Conservation (phyloP, 2,113 vertebrate genomes). For the Campylorhamphus procurvoides region DNA sequence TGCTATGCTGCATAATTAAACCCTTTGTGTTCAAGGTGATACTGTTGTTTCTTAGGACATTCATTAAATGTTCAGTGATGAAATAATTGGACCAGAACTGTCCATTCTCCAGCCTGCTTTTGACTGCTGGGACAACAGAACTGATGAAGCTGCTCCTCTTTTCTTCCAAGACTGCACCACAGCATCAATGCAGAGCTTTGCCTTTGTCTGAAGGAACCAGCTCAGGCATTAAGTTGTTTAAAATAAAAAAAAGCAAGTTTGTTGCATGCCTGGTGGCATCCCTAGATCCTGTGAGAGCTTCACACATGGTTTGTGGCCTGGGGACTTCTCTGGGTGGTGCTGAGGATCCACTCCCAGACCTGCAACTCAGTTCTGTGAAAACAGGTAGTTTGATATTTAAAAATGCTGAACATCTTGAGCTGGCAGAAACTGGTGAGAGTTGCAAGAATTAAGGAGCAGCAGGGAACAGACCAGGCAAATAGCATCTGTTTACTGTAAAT, state of each 20-base stretch:
- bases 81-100: background rate
- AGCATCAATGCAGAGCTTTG: background rate
- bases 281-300: background rate
- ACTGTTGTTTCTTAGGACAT: background rate
- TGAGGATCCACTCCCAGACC: background rate
- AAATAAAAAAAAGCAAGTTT: background rate
- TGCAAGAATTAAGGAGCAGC: background rate
- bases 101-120: background rate
- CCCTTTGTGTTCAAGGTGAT: conserved; percentile 51
- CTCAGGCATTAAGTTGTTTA: background rate
- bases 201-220: background rate
- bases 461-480: background rate
- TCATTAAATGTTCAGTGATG: background rate
- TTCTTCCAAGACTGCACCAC: background rate
- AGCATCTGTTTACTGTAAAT: background rate
- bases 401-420: background rate
- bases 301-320: background rate
- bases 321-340: background rate
- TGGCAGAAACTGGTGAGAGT: background rate
- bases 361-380: background rate
- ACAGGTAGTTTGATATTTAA: background rate
- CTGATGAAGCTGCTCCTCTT: background rate
- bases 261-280: background rate
- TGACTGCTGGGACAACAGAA: background rate
- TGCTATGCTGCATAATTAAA: conserved; percentile 31